Evolutionary conservation across 1,140 invertebrate species (phyloP).

Genomic region (Trachelipus rathkii): DNA sequence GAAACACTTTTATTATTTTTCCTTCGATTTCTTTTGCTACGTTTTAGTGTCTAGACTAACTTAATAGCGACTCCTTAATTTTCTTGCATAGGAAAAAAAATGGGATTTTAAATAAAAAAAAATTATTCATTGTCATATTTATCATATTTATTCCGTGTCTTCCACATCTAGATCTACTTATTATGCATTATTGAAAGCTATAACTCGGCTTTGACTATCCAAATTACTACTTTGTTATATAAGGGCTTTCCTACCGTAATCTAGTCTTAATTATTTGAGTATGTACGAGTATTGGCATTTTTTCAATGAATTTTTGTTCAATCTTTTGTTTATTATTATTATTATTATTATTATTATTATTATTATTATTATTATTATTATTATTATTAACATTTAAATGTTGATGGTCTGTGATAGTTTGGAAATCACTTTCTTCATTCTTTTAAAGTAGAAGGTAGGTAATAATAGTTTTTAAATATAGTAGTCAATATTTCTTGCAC

Average conservation of each 20-base stretch:
- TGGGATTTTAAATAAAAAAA: neutral
- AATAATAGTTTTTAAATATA: no score
- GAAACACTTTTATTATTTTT: slow-evolving; percentile 1
- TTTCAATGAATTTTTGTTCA: neutral
- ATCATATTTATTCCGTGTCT: neutral
- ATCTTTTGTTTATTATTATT: no score
- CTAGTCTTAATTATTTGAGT: neutral
- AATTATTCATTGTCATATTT: neutral
- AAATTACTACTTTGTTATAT: neutral
- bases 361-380: no score
- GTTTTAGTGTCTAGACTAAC: neutral
- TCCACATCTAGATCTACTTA: slow-evolving; percentile 2
- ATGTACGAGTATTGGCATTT: neutral
- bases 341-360: no score
- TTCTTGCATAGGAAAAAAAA: neutral
- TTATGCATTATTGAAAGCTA: neutral
- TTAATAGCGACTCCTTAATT: neutral
- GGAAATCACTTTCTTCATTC: neutral
- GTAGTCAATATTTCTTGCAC: no score
- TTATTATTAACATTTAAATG: neutral
- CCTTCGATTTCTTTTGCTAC: neutral
- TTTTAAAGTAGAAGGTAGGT: no score
- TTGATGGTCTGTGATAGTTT: slow-evolving; percentile 9
- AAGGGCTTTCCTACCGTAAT: slow-evolving; percentile 1
- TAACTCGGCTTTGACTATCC: neutral